Evolutionary conservation across 2,797 vertebrate species (phyloP).

Genomic region (Clarias laeviceps): DNA sequence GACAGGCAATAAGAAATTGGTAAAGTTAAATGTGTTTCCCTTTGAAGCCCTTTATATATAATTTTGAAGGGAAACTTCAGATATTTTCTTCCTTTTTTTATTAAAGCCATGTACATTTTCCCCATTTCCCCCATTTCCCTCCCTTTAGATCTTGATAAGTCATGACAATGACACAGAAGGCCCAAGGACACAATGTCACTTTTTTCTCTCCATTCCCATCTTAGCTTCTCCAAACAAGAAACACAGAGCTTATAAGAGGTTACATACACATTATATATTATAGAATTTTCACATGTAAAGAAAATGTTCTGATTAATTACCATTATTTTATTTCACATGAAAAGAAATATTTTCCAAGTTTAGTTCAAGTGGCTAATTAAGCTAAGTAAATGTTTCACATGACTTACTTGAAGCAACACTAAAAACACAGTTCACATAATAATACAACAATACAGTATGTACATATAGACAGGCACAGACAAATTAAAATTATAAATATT

Average conservation of each 20-base stretch:
- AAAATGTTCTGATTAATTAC: background rate
- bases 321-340: background rate
- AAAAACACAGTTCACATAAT: background rate
- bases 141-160: constrained; percentile 72
- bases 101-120: constrained; percentile 46
- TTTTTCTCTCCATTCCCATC: constrained; percentile 22
- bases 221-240: constrained; percentile 18
- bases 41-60: constrained; percentile 72
- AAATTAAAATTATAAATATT: background rate
- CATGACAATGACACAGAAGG: constrained; percentile 71
- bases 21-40: constrained; percentile 77
- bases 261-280: background rate
- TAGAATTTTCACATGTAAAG: background rate
- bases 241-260: background rate
- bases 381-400: background rate
- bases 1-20: constrained; percentile 83
- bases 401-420: background rate
- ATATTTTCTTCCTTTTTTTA: constrained; percentile 44
- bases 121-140: constrained; percentile 60
- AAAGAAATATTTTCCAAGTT: background rate
- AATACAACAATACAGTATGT: background rate
- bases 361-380: background rate
- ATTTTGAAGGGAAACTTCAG: constrained; percentile 61
- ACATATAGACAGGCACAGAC: background rate
- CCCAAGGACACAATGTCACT: constrained; percentile 69